Conservation (phyloP, 1,140 invertebrate genomes). For the Mycetomoellerius zeteki region DNA sequence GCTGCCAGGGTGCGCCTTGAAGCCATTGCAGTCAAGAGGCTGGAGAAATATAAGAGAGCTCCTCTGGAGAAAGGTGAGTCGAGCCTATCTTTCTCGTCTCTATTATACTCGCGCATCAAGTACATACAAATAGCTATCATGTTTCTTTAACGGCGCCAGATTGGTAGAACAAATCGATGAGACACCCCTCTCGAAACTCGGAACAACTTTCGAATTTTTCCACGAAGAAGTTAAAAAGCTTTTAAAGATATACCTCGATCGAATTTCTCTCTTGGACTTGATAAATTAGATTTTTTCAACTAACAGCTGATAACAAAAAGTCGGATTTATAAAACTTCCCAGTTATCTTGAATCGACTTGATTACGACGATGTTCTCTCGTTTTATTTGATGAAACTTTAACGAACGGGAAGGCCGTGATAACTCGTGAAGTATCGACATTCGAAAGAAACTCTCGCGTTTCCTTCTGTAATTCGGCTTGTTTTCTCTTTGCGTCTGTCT, state of each 20-base stretch:
- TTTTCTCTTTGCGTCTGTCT: neutral
- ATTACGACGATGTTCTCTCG: neutral
- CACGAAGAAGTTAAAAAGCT: neutral
- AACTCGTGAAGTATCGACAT: neutral
- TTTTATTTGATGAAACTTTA: neutral
- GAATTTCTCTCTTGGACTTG: neutral
- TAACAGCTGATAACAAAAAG: neutral
- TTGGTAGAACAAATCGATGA: neutral
- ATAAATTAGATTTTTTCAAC: neutral
- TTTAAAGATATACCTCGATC: neutral
- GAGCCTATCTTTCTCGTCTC: neutral
- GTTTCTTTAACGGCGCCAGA: constrained; percentile 27
- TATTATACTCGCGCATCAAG: constrained; percentile 8
- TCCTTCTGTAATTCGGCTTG: neutral
- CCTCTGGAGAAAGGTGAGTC: constrained; percentile 95
- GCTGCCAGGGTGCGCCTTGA: constrained; percentile 98
- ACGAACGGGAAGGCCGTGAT: neutral
- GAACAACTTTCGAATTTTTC: constrained; percentile 9
- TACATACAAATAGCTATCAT: constrained; percentile 33
- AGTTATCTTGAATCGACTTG: neutral
- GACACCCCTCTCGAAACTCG: neutral
- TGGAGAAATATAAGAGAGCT: constrained; percentile 98
- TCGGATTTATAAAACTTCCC: constrained; percentile 1
- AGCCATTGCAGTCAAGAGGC: constrained; percentile 98
- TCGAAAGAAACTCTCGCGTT: neutral